phyloP scores from a whole-genome alignment of 2,888 invertebrate genomes.

The Harpalus rubripes region DNA sequence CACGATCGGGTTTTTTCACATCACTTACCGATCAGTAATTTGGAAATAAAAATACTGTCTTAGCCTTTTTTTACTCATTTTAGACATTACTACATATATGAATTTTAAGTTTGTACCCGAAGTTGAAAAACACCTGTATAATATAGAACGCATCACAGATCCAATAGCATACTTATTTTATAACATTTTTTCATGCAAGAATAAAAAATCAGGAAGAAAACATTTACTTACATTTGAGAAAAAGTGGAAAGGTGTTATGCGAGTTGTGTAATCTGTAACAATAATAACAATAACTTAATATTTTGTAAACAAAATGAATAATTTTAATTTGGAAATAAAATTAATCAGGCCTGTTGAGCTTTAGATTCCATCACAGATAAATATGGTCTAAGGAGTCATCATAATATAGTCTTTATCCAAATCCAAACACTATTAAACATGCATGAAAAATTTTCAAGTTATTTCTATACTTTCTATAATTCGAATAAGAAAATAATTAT shows the following conservation, averaged over 20 bases:
- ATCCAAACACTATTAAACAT: neutral
- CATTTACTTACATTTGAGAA: conserved; percentile 17
- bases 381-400: conserved; percentile 64
- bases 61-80: too few species aligned
- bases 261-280: conserved; percentile 25
- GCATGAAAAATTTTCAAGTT: neutral
- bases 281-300: neutral
- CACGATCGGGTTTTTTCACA: too few species aligned
- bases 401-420: conserved; percentile 40
- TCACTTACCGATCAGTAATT: too few species aligned
- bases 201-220: neutral
- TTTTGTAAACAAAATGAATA: conserved; percentile 10
- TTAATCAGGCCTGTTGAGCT: conserved; percentile 68
- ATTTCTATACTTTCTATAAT: neutral
- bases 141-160: too few species aligned
- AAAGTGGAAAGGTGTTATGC: neutral
- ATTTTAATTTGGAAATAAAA: conserved; percentile 29
- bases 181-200: neutral
- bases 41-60: too few species aligned
- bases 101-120: too few species aligned
- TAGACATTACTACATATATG: too few species aligned
- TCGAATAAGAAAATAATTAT: neutral
- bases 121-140: too few species aligned
- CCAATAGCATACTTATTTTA: too few species aligned
- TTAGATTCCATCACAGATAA: conserved; percentile 65